Conservation (phyloP, 2,888 invertebrate genomes). For the Xanthia togata region DNA sequence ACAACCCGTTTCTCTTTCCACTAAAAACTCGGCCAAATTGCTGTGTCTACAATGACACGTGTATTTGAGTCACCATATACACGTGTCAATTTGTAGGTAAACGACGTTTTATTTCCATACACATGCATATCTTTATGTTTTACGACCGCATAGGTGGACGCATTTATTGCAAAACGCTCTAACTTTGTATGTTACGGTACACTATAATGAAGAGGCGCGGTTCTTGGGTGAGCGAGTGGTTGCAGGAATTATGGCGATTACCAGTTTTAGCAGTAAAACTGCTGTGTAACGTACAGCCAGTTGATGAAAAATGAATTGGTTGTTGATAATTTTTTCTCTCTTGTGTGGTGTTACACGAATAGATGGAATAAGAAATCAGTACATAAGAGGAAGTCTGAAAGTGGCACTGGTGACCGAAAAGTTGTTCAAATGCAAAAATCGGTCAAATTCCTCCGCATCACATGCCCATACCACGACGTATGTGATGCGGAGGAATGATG, state of each 20-base stretch:
- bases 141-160: constrained; percentile 27
- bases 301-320: no score
- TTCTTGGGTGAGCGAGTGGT: background rate
- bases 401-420: no score
- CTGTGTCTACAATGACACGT: constrained; percentile 4
- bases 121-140: constrained; percentile 38
- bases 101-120: constrained; percentile 5
- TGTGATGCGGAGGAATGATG: no score
- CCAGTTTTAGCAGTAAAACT: no score
- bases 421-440: no score
- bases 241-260: background rate
- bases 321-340: no score
- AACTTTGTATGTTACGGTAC: constrained; percentile 33
- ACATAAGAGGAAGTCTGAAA: no score
- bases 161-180: constrained; percentile 38
- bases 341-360: no score
- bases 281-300: no score
- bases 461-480: no score
- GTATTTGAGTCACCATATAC: constrained; percentile 1
- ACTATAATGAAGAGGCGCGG: constrained; percentile 4
- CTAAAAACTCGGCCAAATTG: background rate
- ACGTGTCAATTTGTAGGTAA: background rate
- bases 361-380: no score
- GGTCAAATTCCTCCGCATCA: no score
- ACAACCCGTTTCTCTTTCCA: background rate